These are phyloP conservation scores for Empidonax traillii DNA, from an alignment of 2,113 vertebrate genomes.

Conservation along the genomic window DNA sequence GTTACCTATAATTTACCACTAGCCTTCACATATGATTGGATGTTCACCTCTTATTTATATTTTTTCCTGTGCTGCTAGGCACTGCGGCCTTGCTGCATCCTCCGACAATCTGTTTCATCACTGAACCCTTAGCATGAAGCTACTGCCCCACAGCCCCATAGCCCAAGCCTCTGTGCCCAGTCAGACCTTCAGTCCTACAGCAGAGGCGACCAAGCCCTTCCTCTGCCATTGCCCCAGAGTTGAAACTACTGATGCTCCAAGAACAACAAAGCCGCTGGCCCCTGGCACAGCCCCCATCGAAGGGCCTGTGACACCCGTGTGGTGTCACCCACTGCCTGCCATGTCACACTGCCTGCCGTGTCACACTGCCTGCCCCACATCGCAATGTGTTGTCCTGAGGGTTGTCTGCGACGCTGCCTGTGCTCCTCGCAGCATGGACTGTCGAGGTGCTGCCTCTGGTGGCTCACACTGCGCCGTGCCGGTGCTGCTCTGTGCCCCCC, in stretches of 20 bases:
- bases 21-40: no score
- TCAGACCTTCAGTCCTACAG: background rate
- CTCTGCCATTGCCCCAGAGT: background rate
- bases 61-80: no score
- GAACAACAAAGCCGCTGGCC: accelerated
- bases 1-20: no score
- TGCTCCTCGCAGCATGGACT: accelerated
- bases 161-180: background rate
- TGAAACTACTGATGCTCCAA: background rate
- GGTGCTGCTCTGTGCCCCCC: background rate
- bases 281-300: accelerated
- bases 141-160: background rate
- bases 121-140: background rate
- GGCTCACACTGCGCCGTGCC: background rate
- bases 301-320: accelerated
- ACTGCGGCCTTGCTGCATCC: no score
- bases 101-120: background rate
- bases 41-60: no score
- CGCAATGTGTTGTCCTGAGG: background rate
- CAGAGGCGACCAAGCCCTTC: background rate
- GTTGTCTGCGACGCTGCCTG: background rate
- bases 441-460: accelerated
- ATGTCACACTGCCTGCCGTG: no score
- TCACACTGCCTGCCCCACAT: no score
- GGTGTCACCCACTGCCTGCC: accelerated